These are phyloP conservation scores for Microtus oregoni DNA, from an alignment of 2,113 vertebrate genomes.

Conservation along the genomic window DNA sequence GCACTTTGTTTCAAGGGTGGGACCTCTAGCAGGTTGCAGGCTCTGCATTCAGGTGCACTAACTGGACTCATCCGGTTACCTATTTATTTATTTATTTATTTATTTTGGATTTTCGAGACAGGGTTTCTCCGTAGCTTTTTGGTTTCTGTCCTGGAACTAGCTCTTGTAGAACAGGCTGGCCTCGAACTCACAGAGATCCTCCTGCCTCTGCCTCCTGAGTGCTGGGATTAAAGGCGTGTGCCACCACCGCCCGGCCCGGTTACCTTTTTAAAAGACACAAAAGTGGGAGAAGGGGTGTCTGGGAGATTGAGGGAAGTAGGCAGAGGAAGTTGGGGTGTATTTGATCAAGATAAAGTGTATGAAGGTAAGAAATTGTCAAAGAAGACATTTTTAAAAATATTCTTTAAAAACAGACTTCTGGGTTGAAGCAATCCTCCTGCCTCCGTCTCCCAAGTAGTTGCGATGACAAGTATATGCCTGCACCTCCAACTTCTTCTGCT, in stretches of 20 bases:
- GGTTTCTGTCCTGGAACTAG: no score
- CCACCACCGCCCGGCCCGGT: no score
- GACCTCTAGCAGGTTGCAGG: not conserved
- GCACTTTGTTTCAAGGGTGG: not conserved
- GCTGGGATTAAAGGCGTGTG: no score
- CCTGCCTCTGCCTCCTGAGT: no score
- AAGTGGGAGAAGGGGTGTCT: not conserved
- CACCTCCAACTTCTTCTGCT: not conserved
- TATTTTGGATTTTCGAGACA: no score
- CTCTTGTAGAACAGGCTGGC: no score
- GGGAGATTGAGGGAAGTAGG: not conserved
- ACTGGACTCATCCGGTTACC: not conserved
- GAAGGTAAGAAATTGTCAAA: not conserved
- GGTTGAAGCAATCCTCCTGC: not conserved
- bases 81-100: no score
- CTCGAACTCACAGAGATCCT: no score
- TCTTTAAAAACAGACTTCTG: not conserved
- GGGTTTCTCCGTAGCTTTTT: no score
- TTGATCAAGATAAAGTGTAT: not conserved
- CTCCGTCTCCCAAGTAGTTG: not conserved
- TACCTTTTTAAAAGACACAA: not conserved
- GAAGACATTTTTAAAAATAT: not conserved
- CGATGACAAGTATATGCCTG: not conserved
- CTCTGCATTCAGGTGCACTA: not conserved
- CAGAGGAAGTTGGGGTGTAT: not conserved